Base-by-base conservation (phyloP, 2,888 invertebrate species). In the Acanthosoma haemorrhoidale region DNA sequence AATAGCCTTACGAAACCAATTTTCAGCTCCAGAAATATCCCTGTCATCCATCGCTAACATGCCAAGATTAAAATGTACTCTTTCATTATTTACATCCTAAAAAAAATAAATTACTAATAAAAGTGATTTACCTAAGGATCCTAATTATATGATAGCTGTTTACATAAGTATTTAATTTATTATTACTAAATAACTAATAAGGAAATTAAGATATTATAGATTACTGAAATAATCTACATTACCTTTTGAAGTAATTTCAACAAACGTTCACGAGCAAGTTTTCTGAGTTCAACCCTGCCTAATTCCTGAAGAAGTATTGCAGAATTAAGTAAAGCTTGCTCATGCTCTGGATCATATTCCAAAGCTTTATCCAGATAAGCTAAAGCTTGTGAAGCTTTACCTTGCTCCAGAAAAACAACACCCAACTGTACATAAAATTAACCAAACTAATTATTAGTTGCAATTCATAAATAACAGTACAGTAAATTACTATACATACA, bases 1-100 rank as follows among this genome's bases (percentile, higher is more conserved):
- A 0, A 94, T 90, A 1, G 96, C 94, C 70, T 90, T 88, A 67
- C 92, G 86, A 81, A 96, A 96, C 89, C 93, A 94, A 69, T 89
- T 86, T 80, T 96, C 95, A 0, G 96, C 96, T 76, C 90, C 90
- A 36, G 87, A 88, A 43, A 89, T 91, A 78, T 95, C 91, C 51
- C 90, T 88, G 77, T 94, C 94, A 80, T 97, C 96, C 95, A 96
- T 96, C 43, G 95, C 91, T 57, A 97, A 82, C 96, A 97, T 96
- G 74, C 95, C 96, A 68, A 96, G 84, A 83, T 96, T 96, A 81
- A 97, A 97, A 80, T 92, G 93, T 4, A 96, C 91, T 72, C 95
- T 86, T 79, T 96, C 94, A 79, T 96, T 96, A 71, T 87, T 88
- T 1, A 83, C 81, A 73, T 85, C 88, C 84, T 86, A 79, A 16